Evolutionary conservation across 1,140 invertebrate genomes (phyloP).

Genomic region (Episyrphus balteatus): DNA sequence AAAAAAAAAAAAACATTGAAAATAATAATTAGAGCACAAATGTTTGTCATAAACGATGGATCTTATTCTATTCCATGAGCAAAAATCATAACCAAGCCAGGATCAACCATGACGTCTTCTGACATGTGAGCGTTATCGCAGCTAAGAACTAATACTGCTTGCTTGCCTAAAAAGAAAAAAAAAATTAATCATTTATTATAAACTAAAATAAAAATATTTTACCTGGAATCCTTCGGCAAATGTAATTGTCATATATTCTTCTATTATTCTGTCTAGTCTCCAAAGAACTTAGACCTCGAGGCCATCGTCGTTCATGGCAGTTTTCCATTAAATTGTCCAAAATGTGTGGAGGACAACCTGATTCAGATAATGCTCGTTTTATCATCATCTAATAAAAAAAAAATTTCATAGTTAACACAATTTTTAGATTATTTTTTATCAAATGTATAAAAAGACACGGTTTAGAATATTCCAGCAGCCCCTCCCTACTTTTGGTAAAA

Average conservation of each 20-base stretch:
- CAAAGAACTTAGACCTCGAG: constrained; percentile 78
- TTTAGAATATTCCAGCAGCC: too few relatives aligned
- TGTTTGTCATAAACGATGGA: too few relatives aligned
- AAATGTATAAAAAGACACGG: too few relatives aligned
- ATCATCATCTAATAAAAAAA: constrained; percentile 63
- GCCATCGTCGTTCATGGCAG: constrained; percentile 91
- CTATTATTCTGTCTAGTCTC: constrained; percentile 89
- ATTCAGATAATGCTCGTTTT: constrained; percentile 81
- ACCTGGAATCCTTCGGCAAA: constrained; percentile 86
- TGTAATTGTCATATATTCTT: constrained; percentile 79
- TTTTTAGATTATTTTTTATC: too few relatives aligned
- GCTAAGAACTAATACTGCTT: constrained; percentile 86
- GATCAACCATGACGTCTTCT: constrained; percentile 91
- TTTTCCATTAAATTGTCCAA: constrained; percentile 94
- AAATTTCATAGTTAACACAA: too few relatives aligned
- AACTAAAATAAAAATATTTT: constrained; percentile 1
- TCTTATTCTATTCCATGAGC: constrained; percentile 81
- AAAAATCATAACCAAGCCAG: constrained; percentile 97
- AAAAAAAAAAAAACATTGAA: too few relatives aligned
- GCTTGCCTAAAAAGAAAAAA: constrained; percentile 45
- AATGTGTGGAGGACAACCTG: constrained; percentile 82
- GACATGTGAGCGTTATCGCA: constrained; percentile 93
- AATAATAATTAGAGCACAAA: too few relatives aligned
- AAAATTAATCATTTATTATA: neutral
- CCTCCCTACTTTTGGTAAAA: too few relatives aligned